A percentile compares a stretch with the other conserved stretches of the same genome.
These are phyloP conservation scores for Trachelus stipa DNA, from an alignment of 2,888 invertebrate species.

Conservation along the genomic window DNA sequence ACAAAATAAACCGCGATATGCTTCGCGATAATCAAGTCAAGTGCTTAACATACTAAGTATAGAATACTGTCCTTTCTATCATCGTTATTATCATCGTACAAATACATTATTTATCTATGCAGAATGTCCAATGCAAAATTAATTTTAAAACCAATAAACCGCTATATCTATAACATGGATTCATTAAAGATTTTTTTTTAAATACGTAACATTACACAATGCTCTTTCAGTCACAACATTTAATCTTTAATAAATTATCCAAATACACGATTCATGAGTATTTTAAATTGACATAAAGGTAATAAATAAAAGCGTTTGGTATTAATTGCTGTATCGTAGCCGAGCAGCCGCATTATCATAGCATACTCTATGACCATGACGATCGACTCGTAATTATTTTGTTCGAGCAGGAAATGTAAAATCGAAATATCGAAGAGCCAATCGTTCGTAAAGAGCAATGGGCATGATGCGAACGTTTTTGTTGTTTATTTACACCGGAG, in stretches of 20 bases:
- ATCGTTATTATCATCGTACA: background rate
- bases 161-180: background rate
- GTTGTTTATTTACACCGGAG: constrained; percentile 61
- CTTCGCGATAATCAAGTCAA: background rate
- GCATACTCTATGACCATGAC: background rate
- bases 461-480: constrained; percentile 23
- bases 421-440: background rate
- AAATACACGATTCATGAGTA: background rate
- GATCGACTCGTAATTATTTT: background rate
- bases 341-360: background rate
- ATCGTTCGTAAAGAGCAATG: background rate
- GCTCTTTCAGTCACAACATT: background rate
- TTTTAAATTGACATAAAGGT: background rate
- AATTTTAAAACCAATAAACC: background rate
- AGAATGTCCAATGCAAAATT: background rate
- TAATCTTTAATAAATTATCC: background rate
- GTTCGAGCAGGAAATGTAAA: background rate
- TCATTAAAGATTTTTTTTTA: background rate
- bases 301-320: background rate
- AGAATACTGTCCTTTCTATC: background rate
- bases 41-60: background rate
- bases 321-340: background rate
- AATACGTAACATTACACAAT: background rate
- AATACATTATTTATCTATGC: background rate
- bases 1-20: background rate